phyloP scores from a whole-genome alignment of 2,888 invertebrate species.

The Plusia festucae region DNA sequence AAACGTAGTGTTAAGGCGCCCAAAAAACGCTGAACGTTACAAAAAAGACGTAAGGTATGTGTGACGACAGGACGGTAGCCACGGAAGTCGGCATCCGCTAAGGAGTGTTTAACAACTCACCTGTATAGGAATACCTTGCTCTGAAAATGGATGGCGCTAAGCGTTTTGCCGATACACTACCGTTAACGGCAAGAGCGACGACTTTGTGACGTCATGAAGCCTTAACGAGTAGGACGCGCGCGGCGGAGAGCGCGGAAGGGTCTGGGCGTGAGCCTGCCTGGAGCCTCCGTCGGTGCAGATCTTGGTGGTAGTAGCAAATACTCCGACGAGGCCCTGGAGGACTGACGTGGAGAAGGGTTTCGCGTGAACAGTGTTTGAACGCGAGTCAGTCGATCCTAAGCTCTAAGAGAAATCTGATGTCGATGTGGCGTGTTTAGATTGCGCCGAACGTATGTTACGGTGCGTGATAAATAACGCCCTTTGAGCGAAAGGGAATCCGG shows the following conservation, averaged over 20 bases:
- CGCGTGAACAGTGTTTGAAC: constrained; percentile 87
- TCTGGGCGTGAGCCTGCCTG: constrained; percentile 86
- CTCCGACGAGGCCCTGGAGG: constrained; percentile 90
- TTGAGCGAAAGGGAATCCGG: constrained; percentile 88
- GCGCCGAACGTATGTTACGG: not conserved
- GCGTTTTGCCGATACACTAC: constrained; percentile 80
- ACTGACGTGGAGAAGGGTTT: constrained; percentile 90
- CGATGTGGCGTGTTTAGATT: constrained; percentile 74
- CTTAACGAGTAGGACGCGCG: constrained; percentile 90
- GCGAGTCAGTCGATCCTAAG: constrained; percentile 90
- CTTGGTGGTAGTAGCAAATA: constrained; percentile 93
- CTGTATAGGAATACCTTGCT: constrained; percentile 78
- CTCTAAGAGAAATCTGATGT: constrained; percentile 86
- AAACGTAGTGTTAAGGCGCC: constrained; percentile 92
- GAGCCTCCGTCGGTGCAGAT: constrained; percentile 89
- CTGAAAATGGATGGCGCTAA: constrained; percentile 92
- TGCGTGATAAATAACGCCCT: constrained; percentile 71
- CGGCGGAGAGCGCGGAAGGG: constrained; percentile 89
- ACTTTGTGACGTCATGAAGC: constrained; percentile 74
- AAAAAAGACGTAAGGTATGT: constrained; percentile 81
- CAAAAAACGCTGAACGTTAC: constrained; percentile 85
- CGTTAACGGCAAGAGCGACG: constrained; percentile 76
- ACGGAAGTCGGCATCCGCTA: constrained; percentile 50
- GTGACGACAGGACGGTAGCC: constrained; percentile 45
- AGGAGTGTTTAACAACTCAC: constrained; percentile 88